Base-by-base conservation (phyloP, 2,888 invertebrate genomes). In the Selenia dentaria region DNA sequence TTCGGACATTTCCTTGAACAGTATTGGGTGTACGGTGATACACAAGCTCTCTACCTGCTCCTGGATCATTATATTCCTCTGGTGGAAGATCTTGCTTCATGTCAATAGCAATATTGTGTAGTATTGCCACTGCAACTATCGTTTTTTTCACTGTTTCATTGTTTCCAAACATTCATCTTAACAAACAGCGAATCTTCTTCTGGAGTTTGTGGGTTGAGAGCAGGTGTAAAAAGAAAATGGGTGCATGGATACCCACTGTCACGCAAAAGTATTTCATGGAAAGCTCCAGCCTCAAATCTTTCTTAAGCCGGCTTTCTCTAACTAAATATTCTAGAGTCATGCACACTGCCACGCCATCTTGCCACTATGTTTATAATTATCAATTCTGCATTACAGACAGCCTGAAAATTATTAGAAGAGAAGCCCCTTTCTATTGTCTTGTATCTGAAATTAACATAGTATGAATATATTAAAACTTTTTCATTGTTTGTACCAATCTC, bases 321-420 rank as follows among this genome's bases (percentile, higher is more conserved):
- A n/a, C 33, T 48, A 6, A 55, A 55, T 26, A 64, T 56, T 27
- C 55, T 37, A 2, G 54, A 49, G 22, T 58, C 59, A 48, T 58
- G 61, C 6, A 49, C 42, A 18, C 54, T 54, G 31, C 59, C 58
- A 27, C 54, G 51, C 59, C 61, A 59, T 5, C 40, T 45, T 22
- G 57, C 58, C 4, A 62, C 56, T 11, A 41, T 31, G 49, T 58
- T 51, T 39, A 38, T 50, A 4, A 63, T 62, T 29, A 51, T 28
- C 14, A 58, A 41, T 12, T 51, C 47, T 5, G 57, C 48, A 51
- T 27, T 27, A 0, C 0, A 27, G 0, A 27, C 27, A 12, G 6
- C 27, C 27, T 27, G 6, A 8, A 8, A 1, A 8, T 22, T 22
- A 8, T 6, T 22, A 2, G 22, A 8, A 22, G 1, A 1, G 8